Base-by-base conservation (phyloP, 2,888 invertebrate species). In the Nasonovia ribisnigri region DNA sequence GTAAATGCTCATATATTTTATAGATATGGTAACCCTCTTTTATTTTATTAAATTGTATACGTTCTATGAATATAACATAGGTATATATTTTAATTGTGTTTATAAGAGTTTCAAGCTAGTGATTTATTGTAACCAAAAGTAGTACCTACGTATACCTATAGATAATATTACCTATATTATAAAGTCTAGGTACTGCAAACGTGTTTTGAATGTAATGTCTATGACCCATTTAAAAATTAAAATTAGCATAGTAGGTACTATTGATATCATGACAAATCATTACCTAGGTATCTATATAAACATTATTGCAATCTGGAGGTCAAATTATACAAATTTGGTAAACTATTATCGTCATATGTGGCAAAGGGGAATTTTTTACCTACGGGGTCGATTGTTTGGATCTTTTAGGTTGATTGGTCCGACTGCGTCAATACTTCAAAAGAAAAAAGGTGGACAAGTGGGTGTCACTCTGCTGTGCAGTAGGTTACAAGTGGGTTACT, bases 181-280 rank as follows among this genome's bases (percentile, higher is more conserved):
- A 60, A 29, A 60, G 13, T 43, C 26, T 46, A 77, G 60, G 16
- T 91, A 88, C n/a, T 57, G 1, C 29, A 77, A 92, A 88, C 92
- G 88, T 67, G 92, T 88, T 51, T 67, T 16, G 88, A 92, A 51
- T 92, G 42, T 57, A 67, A 87, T 77, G 42, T 88, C 48, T 87
- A 36, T 92, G 88, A 88, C 67, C 92, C 13, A 88, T 92, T 92
- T 92, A 92, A 67, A 87, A 42, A 67, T 88, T 10, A 51, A 88
- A 92, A 92, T 92, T 92, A 67, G 51, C 92, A 92, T 92, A 89
- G 48, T 77, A 36, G n/a, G 36, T 77, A 77, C 88, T 51, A 91
- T n/a, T 51, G 67, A 87, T 92, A 92, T 86, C 51, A 91, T 88
- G 26, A 88, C 20, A 84, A 84, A 84, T 20, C 16, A 36, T 67